phyloP scores from a whole-genome alignment of 2,888 invertebrate genomes.

The Caenorhabditis macrosperma region DNA sequence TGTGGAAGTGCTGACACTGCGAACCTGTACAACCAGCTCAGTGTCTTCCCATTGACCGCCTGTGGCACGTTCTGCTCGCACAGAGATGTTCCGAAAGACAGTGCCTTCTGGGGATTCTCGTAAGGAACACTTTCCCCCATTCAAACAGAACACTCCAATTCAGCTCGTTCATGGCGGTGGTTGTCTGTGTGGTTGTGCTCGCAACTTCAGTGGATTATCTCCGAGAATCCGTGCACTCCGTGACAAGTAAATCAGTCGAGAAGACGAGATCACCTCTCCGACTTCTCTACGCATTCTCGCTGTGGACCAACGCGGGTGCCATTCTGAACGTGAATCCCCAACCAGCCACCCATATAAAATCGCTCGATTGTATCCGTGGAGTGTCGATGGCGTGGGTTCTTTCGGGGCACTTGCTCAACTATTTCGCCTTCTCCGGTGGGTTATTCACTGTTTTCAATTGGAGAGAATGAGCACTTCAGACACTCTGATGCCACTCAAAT shows the following conservation, averaged over 20 bases:
- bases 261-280: slow-evolving; percentile 23
- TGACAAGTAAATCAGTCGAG: slow-evolving; percentile 12
- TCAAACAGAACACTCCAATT: neutral
- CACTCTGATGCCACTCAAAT: slow-evolving; percentile 30
- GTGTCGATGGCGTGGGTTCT: slow-evolving; percentile 74
- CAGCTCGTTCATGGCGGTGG: slow-evolving; percentile 29
- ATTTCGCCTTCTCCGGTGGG: slow-evolving; percentile 30
- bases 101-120: slow-evolving; percentile 42
- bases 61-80: slow-evolving; percentile 26
- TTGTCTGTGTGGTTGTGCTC: slow-evolving; percentile 12
- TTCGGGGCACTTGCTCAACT: slow-evolving; percentile 56
- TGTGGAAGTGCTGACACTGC: slow-evolving; percentile 26
- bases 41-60: slow-evolving; percentile 31
- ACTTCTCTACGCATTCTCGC: slow-evolving; percentile 36
- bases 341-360: slow-evolving; percentile 61
- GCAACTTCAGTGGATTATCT: slow-evolving; percentile 35
- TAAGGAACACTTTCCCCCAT: neutral
- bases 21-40: slow-evolving; percentile 32
- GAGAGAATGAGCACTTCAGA: slow-evolving; percentile 16
- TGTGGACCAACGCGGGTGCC: slow-evolving; percentile 53
- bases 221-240: slow-evolving; percentile 21
- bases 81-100: slow-evolving; percentile 30
- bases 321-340: slow-evolving; percentile 37
- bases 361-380: slow-evolving; percentile 68
- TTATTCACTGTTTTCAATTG: too few relatives aligned